These are phyloP conservation scores for Miichthys miiuy DNA, from an alignment of 2,797 vertebrate species.

Conservation along the genomic window DNA sequence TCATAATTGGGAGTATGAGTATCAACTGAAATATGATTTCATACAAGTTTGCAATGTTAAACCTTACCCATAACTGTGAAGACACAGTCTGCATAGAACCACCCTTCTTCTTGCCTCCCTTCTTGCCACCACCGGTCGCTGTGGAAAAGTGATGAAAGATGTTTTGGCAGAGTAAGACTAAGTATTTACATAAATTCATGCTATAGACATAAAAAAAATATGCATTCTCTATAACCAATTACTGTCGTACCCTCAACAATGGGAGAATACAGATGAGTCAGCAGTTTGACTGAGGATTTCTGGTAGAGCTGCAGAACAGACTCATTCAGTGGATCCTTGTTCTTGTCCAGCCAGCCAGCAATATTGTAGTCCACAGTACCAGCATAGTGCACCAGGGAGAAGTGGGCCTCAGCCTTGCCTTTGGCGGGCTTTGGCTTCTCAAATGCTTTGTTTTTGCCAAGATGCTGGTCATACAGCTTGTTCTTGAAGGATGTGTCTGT, in stretches of 20 bases:
- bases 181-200: background rate
- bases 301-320: constrained; percentile 90
- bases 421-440: constrained; percentile 91
- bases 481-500: constrained; percentile 90
- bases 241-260: too few species aligned
- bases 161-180: background rate
- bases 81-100: constrained; percentile 94
- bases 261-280: constrained; percentile 82
- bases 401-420: constrained; percentile 91
- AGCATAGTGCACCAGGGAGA: constrained; percentile 90
- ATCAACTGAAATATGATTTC: background rate
- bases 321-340: constrained; percentile 95
- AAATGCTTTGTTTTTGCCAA: constrained; percentile 89
- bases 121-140: constrained; percentile 80
- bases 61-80: constrained; percentile 89
- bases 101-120: constrained; percentile 91
- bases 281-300: constrained; percentile 87
- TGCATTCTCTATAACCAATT: background rate
- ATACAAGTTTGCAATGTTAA: background rate
- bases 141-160: background rate
- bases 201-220: background rate
- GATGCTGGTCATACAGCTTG: constrained; percentile 92
- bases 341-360: constrained; percentile 92
- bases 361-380: constrained; percentile 94
- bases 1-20: background rate